Base-by-base conservation (phyloP, 2,797 vertebrate species). In the Lutjanus campechanus region DNA sequence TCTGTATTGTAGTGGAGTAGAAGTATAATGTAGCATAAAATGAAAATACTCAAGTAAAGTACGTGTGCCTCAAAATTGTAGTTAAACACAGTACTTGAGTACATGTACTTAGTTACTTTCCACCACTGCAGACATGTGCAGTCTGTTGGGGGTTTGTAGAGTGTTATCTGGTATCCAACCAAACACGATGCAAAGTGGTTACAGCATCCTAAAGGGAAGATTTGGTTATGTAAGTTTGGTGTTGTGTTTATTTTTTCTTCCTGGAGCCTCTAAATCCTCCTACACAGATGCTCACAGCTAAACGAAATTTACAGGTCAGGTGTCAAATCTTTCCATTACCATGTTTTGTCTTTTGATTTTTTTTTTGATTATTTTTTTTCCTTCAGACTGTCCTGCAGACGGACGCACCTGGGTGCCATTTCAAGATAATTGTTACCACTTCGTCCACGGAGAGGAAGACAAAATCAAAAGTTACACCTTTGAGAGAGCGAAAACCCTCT, bases 371-470 rank as follows among this genome's bases (percentile, higher is more conserved):
- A 16, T 1, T 0, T 81, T 54, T 3, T 64, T 76, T n/a, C 64
- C 25, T 36, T 54, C 88, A 96, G 96, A 95, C 19, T 96, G 96
- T 51, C 95, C 96, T 5, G 92, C 91, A 58, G 95, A 96, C 41
- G 93, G 92, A 69, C 94, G 93, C 40, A 95, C 91, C 7, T 96
- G 96, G 96, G 91, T 96, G 53, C 89, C 92, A 1, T 93, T 91
- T 72, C 54, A 74, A 43, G 59, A 89, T 49, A 85, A 76, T 54
- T 96, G 96, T 80, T 96, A 95, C 87, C 77, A 95, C 85, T 96
- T 96, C 77, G 82, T 96, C 55, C 96, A 96, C 2, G 95, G 95
- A 89, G 71, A 90, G n/a, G 95, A 96, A 78, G 94, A 96, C 51
- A 55, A 69, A 5, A 74, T 90, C 60, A 95, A 96, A 89, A 88